phyloP scores from a whole-genome alignment of 2,888 invertebrate genomes.

The Epinotia bilunana region DNA sequence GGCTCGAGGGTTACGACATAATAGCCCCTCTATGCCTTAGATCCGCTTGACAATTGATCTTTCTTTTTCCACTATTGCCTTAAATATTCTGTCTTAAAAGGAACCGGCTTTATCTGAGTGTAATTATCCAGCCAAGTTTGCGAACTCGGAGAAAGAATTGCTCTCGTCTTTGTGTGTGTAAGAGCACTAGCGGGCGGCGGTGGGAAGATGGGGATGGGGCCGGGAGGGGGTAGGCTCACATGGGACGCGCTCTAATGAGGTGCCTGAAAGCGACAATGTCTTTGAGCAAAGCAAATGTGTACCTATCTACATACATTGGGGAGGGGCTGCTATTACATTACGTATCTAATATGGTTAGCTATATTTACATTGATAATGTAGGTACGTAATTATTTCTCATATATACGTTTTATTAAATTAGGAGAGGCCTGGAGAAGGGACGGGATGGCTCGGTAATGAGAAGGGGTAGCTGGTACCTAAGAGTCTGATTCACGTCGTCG shows the following conservation, averaged over 20 bases:
- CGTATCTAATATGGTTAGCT: slow-evolving; percentile 57
- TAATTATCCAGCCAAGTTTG: slow-evolving; percentile 82
- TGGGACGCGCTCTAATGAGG: slow-evolving; percentile 85
- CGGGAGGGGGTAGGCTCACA: slow-evolving; percentile 76
- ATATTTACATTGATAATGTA: slow-evolving; percentile 43
- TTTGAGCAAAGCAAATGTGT: slow-evolving; percentile 84
- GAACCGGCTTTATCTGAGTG: slow-evolving; percentile 66
- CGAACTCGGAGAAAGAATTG: slow-evolving; percentile 81
- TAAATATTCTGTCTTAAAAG: slow-evolving; percentile 41
- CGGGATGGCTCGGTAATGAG: slow-evolving; percentile 28
- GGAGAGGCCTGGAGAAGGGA: slow-evolving; percentile 27
- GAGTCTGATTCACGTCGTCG: slow-evolving; percentile 25
- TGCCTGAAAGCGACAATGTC: slow-evolving; percentile 85
- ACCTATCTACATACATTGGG: slow-evolving; percentile 76
- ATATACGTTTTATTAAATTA: slow-evolving; percentile 41
- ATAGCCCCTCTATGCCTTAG: slow-evolving; percentile 19
- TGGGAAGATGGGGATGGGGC: slow-evolving; percentile 49
- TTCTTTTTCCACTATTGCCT: slow-evolving; percentile 28
- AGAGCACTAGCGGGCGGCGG: slow-evolving; percentile 52
- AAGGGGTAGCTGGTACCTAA: slow-evolving; percentile 27
- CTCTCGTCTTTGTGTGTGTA: slow-evolving; percentile 66
- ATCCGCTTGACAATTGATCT: slow-evolving; percentile 23
- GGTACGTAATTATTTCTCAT: slow-evolving; percentile 40
- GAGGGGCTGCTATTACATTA: slow-evolving; percentile 62
- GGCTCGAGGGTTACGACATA: slow-evolving; percentile 34